A percentile compares a stretch with the other conserved stretches of the same genome.
phyloP scores from a whole-genome alignment of 1,140 invertebrate species.

The Metaphire vulgaris region DNA sequence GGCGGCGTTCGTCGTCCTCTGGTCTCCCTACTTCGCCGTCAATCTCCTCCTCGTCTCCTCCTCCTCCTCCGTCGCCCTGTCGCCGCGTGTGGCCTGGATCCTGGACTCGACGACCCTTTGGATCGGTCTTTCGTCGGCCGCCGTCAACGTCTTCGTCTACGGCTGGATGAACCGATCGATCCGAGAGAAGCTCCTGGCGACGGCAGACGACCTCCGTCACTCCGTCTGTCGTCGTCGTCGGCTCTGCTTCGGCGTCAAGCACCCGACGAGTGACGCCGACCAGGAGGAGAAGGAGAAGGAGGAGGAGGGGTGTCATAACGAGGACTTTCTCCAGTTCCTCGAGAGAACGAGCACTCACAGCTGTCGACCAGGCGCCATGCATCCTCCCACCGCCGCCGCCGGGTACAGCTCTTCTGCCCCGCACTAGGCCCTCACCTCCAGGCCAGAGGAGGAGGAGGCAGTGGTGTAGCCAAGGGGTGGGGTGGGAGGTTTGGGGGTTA shows the following conservation, averaged over 20 bases:
- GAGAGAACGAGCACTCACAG: not conserved
- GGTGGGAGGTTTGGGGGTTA: too few relatives aligned
- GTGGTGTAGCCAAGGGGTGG: too few relatives aligned
- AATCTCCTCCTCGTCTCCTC: not conserved
- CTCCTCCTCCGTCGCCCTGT: not conserved
- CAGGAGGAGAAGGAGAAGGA: not conserved
- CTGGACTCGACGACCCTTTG: not conserved
- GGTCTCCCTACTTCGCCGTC: constrained; percentile 8
- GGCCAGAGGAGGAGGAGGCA: too few relatives aligned
- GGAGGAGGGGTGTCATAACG: not conserved
- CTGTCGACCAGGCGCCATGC: not conserved
- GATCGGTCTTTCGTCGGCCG: not conserved
- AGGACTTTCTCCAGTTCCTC: constrained; percentile 10
- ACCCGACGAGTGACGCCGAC: not conserved
- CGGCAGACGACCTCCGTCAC: not conserved
- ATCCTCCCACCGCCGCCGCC: not conserved
- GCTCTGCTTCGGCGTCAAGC: not conserved
- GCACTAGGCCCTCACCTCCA: too few relatives aligned
- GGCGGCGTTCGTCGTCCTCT: not conserved
- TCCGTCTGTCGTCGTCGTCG: not conserved
- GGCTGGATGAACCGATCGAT: constrained; percentile 10
- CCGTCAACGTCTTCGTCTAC: constrained; percentile 14
- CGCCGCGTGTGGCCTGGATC: not conserved
- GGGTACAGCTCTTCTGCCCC: too few relatives aligned
- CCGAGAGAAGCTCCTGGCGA: not conserved